Base-by-base conservation (phyloP, 1,140 invertebrate species). In the Lucilia sericata region DNA sequence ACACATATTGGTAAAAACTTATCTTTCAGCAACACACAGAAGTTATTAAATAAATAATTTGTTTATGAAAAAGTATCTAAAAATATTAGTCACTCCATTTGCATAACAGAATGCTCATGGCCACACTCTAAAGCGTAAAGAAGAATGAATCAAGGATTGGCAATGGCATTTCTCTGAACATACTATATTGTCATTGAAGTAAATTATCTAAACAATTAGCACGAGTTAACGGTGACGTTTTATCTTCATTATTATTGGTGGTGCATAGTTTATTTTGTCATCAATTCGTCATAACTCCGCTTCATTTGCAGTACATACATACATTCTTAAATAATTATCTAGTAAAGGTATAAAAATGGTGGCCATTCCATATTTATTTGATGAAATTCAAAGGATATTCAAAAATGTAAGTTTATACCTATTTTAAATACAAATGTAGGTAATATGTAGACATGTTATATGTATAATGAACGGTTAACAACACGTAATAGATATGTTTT, bases 301-400 rank as follows among this genome's bases (percentile, higher is more conserved):
- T 36, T 76, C 7, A 76, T 42, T 17, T n/a, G 14, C 14, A 76
- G 51, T 55, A 42, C 42, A 42, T 42, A 36, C n/a, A 36, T 36
- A 42, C 10, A 42, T 8, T 42, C 42, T 42, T 49, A 49, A 49
- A 49, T 49, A 12, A 12, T 12, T 14, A 49, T 49, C 21, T n/a
- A 42, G 17, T 42, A n/a, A 17, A 17, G 14, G n/a, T 17, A 8
- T 14, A 60, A 87, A 85, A 81, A 91, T 91, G 90, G 86, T 90
- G 55, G 87, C 86, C 36, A 88, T 89, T 75, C 90, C 89, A 30
- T 85, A 85, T 84, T 82, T 91, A 47, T 89, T 91, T 30, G 87
- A 89, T 47, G 90, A 91, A 86, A 87, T 91, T n/a, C 88, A 88
- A 21, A 86, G 85, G 14, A 91, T 91, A 51, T 91, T 91, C 82